Base-by-base conservation (phyloP, 2,797 vertebrate genomes). In the Cynopterus sphinx region DNA sequence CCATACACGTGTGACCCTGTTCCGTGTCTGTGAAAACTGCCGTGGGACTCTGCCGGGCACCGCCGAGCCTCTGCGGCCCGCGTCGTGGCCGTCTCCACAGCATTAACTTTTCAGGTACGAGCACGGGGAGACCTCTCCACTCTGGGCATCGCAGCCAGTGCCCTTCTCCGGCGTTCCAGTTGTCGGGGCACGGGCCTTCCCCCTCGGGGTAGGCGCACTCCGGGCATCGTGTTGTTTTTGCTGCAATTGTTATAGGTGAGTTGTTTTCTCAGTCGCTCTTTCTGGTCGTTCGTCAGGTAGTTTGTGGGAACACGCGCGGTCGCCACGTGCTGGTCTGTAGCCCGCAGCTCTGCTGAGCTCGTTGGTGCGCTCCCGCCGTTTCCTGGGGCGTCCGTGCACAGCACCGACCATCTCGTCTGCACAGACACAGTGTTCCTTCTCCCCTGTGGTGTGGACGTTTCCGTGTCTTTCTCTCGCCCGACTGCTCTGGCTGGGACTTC, bases 41-140 rank as follows among this genome's bases (percentile, higher is more conserved):
- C 67, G 2, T 1, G 31, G 31, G 77, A 6, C 5, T 33, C 33
- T 33, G 33, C 33, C 33, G 33, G 33, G 33, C 33, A 33, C 33
- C 33, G 33, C 33, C 33, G 33, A 2, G 2, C 33, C 33, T 33
- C 33, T 33, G 33, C 33, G 33, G 33, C 33, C 33, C 33, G 33
- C 33, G 33, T 33, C 33, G 5, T 10, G 36, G 36, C 0, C 13
- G 6, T 10, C 26, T 26, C 15, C 10, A 41, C 28, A 16, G 2
- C 4, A 1, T 74, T 36, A 17, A 46, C 46, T 51, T 41, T 79
- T 28, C 17, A 1, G 0, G 19, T 31, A 2, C 6, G 43, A 51
- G 51, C 51, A 17, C 2, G 0, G 33, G n/a, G 12, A 11, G 5
- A 0, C 4, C 36, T 26, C 11, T 39, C 19, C 33, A 2, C 8